Evolutionary conservation across 2,888 invertebrate genomes (phyloP).

Genomic region (Ophion obscuratus): DNA sequence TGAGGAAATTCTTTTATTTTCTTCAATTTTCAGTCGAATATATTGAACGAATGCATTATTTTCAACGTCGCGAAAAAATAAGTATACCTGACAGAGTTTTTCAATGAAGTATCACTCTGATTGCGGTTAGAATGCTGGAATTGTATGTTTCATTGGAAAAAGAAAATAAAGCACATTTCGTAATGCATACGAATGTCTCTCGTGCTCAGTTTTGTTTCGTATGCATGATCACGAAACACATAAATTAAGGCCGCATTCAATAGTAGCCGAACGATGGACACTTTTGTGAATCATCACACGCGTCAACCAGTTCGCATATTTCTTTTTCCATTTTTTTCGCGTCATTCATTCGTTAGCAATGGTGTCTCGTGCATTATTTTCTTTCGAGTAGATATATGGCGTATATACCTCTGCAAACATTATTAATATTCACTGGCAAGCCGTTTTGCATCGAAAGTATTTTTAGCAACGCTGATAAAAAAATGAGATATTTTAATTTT

Average conservation of each 20-base stretch:
- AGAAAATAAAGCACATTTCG: too few species aligned
- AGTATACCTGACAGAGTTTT: background rate
- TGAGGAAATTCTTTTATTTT: too few species aligned
- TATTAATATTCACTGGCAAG: conserved; percentile 13
- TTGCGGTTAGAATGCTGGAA: too few species aligned
- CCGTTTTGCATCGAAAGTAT: background rate
- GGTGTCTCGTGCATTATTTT: conserved; percentile 8
- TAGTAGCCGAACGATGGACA: background rate
- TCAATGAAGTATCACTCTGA: too few species aligned
- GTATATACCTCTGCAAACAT: conserved; percentile 18
- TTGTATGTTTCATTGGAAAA: background rate
- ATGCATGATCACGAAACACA: background rate
- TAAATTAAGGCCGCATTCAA: conserved; percentile 10
- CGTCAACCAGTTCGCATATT: background rate
- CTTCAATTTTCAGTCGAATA: too few species aligned
- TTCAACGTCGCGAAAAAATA: background rate
- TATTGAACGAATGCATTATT: background rate
- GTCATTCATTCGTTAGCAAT: conserved; percentile 22
- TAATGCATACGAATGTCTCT: background rate
- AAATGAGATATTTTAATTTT: background rate
- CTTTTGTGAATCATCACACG: conserved; percentile 40
- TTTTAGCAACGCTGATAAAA: background rate
- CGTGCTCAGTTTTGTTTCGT: background rate
- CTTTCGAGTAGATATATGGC: conserved; percentile 4
- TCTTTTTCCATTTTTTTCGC: conserved; percentile 11